Base-by-base conservation (phyloP, 2,113 vertebrate genomes). In the Paracanthobrama guichenoti region DNA sequence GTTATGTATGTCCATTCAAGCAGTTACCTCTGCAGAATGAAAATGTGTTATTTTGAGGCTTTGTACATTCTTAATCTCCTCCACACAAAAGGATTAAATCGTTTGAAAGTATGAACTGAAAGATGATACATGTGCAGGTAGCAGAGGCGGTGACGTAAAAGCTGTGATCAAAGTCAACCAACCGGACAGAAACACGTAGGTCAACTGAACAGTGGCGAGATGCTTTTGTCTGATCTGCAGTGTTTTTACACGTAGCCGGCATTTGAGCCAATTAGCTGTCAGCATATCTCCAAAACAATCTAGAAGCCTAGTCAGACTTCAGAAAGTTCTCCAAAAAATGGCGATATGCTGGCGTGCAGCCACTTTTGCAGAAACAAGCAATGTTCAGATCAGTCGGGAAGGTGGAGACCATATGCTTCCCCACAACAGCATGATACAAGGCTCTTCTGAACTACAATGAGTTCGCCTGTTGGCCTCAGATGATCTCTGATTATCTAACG, bases 271-370 rank as follows among this genome's bases (percentile, higher is more conserved):
- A 48, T 44, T 39, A 85, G 59, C 82, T 85, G 85, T 89, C 79
- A 84, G 55, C 6, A 42, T 88, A 85, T 87, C 87, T 88, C 50
- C 48, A 46, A 62, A 78, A 80, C 80, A 79, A 89, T 88, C 84
- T 81, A 57, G 31, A 84, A 79, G 46, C 74, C 24, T 46, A n/a
- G 77, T 72, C 50, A 83, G 62, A 69, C 59, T 55, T 59, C 39
- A 82, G 64, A 81, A 22, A 48, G 81, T 77, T 83, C 44, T 62
- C 77, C 75, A 73, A 73, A 76, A 84, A 35, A n/a, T 42, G 3
- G 22, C 9, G 50, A 84, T 35, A 73, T 72, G 62, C 71, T 81
- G 84, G 87, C 78, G 53, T 1, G 1, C 44, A 16, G 59, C 76
- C 75, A 87, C 26, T 3, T 1, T n/a, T 24, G 3, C 53, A 79